Percentiles rank a stretch among this genome's conserved stretches.
Evolutionary conservation across 2,797 vertebrate genomes (phyloP).

Genomic region (Anguilla anguilla): DNA sequence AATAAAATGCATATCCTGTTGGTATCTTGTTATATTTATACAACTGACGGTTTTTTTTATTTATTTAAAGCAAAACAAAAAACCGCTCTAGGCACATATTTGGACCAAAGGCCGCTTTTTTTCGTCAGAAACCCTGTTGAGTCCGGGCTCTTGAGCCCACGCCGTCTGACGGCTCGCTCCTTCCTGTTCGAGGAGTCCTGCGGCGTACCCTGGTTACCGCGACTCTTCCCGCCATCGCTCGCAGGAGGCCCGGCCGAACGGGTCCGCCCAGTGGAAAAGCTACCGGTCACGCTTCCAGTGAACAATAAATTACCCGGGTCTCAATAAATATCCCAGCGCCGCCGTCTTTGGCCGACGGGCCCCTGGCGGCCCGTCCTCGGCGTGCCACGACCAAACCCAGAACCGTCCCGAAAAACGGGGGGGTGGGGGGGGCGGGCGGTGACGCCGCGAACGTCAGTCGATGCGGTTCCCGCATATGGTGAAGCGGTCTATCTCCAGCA

Average conservation of each 20-base stretch:
- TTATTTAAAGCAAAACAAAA: neutral
- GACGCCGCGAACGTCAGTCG: constrained; percentile 70
- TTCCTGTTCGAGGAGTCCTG: neutral
- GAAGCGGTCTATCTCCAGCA: constrained; percentile 96
- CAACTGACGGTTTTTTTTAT: neutral
- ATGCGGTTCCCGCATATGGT: constrained; percentile 97
- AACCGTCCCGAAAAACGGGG: constrained; percentile 60
- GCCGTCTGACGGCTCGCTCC: neutral
- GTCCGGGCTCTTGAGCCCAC: neutral
- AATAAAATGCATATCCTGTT: neutral
- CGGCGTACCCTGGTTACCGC: neutral
- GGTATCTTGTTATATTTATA: neutral
- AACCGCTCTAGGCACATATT: neutral
- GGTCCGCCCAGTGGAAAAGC: neutral
- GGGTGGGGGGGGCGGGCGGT: too few species aligned
- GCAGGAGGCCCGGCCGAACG: neutral
- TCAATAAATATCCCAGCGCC: constrained; percentile 84
- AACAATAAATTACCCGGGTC: constrained; percentile 57
- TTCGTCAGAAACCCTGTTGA: neutral
- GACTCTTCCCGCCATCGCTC: neutral
- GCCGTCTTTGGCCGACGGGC: constrained; percentile 56
- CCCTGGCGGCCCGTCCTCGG: neutral
- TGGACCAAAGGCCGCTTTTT: neutral
- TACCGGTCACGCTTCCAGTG: constrained; percentile 12
- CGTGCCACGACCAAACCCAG: constrained; percentile 51